Percentiles rank a stretch among this genome's conserved stretches.
Evolutionary conservation across 2,113 vertebrate species (phyloP).

Genomic region (Silurus glanis): DNA sequence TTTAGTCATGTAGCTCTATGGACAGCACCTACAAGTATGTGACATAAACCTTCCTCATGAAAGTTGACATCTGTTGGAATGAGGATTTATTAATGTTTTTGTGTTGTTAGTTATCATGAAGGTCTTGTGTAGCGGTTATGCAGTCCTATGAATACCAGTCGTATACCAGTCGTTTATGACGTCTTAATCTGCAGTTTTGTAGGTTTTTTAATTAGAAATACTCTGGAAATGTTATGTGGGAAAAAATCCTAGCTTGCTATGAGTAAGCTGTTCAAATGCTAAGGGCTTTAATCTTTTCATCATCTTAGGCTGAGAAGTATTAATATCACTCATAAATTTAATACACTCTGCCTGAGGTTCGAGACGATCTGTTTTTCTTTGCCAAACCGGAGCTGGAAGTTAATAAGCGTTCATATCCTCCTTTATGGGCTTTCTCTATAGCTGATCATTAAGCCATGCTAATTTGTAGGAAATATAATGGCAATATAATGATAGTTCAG

Average conservation of each 20-base stretch:
- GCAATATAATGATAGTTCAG: background rate
- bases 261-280: constrained; percentile 27
- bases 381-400: constrained; percentile 3
- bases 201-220: background rate
- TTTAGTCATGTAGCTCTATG: background rate
- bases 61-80: background rate
- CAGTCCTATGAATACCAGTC: background rate
- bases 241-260: background rate
- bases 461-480: constrained; percentile 17
- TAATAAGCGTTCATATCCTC: constrained; percentile 38
- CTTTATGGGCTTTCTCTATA: constrained; percentile 15
- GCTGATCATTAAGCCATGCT: constrained; percentile 23
- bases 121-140: background rate
- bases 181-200: background rate
- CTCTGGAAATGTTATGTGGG: background rate
- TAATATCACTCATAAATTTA: constrained; percentile 41
- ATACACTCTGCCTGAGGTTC: constrained; percentile 36
- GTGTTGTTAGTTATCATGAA: background rate
- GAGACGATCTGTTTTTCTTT: constrained; percentile 14
- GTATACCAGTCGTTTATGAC: too few species aligned
- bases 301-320: constrained; percentile 31
- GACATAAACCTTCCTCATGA: background rate
- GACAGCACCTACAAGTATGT: background rate
- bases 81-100: background rate
- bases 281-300: constrained; percentile 33